Conservation (phyloP, 1,140 invertebrate species). For the Conus betulinus region DNA sequence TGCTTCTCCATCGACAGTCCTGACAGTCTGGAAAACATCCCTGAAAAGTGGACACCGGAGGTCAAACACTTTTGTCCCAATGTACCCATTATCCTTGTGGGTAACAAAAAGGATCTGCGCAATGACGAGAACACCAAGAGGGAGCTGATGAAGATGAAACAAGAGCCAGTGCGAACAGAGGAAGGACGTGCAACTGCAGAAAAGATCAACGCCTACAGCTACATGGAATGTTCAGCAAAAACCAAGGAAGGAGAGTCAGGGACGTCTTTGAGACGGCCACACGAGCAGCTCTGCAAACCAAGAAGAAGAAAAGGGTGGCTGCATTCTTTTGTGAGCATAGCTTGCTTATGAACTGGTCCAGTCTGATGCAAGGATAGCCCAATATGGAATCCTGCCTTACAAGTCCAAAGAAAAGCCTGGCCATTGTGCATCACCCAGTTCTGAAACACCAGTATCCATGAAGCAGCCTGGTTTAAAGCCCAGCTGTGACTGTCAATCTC, state of each 20-base stretch:
- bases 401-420: not conserved
- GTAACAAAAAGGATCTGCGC: conserved; percentile 82
- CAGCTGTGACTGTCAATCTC: not conserved
- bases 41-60: conserved; percentile 75
- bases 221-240: conserved; percentile 99
- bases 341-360: not conserved
- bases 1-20: conserved; percentile 73
- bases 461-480: not conserved
- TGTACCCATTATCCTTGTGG: conserved; percentile 76
- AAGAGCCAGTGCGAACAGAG: conserved; percentile 98
- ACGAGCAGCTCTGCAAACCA: conserved; percentile 95
- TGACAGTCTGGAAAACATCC: conserved; percentile 73
- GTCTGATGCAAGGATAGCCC: not conserved
- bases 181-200: conserved; percentile 98
- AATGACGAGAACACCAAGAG: conserved; percentile 98
- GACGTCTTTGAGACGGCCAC: conserved; percentile 99
- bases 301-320: conserved; percentile 69
- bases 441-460: not conserved
- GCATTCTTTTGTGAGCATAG: conserved; percentile 54
- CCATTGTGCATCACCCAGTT: not conserved
- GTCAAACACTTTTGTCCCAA: conserved; percentile 76
- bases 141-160: conserved; percentile 98
- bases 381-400: not conserved
- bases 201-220: conserved; percentile 98
- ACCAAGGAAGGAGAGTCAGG: conserved; percentile 98